A percentile compares a stretch with the other conserved stretches of the same genome.
Conservation (phyloP, 2,113 vertebrate genomes). For the Pteropus alecto region DNA sequence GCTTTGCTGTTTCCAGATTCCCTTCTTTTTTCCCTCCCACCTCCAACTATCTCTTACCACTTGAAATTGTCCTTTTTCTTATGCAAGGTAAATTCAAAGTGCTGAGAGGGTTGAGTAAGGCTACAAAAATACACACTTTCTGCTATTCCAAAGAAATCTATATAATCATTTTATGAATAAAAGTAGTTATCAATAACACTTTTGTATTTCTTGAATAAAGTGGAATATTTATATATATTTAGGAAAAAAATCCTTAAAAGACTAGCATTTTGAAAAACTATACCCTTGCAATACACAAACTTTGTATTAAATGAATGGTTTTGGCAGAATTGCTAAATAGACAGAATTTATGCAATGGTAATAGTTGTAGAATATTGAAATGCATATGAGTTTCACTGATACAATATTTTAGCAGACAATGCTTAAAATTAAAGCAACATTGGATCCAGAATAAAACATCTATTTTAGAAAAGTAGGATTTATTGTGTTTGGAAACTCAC, state of each 20-base stretch:
- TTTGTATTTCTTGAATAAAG: conserved; percentile 50
- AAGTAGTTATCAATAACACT: neutral
- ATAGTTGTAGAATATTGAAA: conserved; percentile 30
- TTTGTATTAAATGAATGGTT: conserved; percentile 39
- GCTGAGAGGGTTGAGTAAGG: neutral
- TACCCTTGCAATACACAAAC: neutral
- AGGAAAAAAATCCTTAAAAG: neutral
- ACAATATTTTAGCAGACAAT: neutral
- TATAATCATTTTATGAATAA: neutral
- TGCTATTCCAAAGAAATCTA: neutral
- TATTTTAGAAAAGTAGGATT: conserved; percentile 47
- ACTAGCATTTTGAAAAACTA: neutral
- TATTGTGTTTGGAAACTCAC: conserved; percentile 44
- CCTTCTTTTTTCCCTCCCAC: accelerated
- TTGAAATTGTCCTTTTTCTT: neutral
- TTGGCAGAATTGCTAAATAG: conserved; percentile 1
- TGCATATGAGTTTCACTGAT: neutral
- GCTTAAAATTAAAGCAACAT: conserved; percentile 44
- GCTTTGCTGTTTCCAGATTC: neutral
- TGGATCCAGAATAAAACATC: conserved; percentile 24
- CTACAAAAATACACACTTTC: neutral
- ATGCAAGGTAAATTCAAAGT: neutral
- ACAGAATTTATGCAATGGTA: neutral
- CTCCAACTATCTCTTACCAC: neutral
- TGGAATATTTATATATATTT: conserved; percentile 18